phyloP scores from a whole-genome alignment of 2,888 invertebrate species.

The Mesorhabditis spiculigera region DNA sequence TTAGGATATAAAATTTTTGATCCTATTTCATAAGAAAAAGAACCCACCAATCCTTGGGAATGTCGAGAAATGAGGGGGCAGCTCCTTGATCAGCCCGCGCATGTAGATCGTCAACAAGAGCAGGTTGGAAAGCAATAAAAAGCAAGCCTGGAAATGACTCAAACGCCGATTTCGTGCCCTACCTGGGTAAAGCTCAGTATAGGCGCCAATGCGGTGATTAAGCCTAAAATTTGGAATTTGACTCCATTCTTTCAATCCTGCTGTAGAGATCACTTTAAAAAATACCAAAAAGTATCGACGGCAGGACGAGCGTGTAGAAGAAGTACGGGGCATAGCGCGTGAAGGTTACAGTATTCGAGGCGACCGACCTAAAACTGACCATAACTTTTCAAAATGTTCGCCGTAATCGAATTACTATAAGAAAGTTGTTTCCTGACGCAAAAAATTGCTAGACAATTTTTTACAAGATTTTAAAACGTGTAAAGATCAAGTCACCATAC shows the following conservation, averaged over 20 bases:
- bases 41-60: conserved; percentile 2
- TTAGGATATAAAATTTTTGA: too few relatives aligned
- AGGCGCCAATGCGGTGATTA: neutral
- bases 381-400: too few relatives aligned
- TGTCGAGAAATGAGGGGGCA: neutral
- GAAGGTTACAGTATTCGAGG: neutral
- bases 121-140: neutral
- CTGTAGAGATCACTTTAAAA: neutral
- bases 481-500: too few relatives aligned
- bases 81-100: neutral
- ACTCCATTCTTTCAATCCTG: neutral
- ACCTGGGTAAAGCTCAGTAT: neutral
- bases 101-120: neutral
- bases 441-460: too few relatives aligned
- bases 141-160: neutral
- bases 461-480: too few relatives aligned
- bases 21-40: neutral
- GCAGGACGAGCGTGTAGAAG: conserved; percentile 1
- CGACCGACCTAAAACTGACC: neutral
- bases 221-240: neutral
- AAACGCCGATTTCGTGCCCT: neutral
- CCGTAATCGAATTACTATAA: too few relatives aligned
- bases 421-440: too few relatives aligned
- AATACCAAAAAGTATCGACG: neutral
- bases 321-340: neutral